Base-by-base conservation (phyloP, 2,797 vertebrate genomes). In the Smutsia temminckii region DNA sequence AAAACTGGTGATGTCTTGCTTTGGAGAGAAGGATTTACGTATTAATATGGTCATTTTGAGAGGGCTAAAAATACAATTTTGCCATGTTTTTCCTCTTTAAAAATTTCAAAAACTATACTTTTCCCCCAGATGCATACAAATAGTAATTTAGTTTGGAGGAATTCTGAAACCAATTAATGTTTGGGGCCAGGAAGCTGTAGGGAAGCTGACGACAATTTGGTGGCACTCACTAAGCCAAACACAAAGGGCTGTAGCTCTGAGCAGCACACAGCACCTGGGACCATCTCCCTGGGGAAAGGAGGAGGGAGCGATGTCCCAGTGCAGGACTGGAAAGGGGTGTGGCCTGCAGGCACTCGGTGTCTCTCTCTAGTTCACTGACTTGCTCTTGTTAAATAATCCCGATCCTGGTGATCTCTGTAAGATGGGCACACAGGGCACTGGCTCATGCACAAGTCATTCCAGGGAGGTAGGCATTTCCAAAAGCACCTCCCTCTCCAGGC, bases 401-500 rank as follows among this genome's bases (percentile, higher is more conserved):
- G 7, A 37, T 21, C 85, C 90, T 91, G 96, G 85, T 8, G 61
- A 69, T 86, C 97, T 97, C 93, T 77, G 96, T 83, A 86, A 96
- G 6, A 81, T 37, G 94, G 85, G 97, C 68, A 86, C 97, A 96
- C 55, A 96, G 71, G 97, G 96, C 95, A 97, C 95, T 93, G 91
- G 91, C 71, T 96, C 97, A 98, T 96, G 97, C 97, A n/a, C 92
- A 93, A 92, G 93, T 77, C 95, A 94, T 94, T 94, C 95, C 81
- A 81, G 97, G 97, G 97, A 96, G 96, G 97, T 53, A 95, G 97
- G 97, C 94, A 95, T 96, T 96, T 97, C 95, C 97, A 46, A 92
- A 96, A 97, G 95, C 95, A 51, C 97, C 97, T 96, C 94, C 84
- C 96, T 97, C 95, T 98, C 96, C 96, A 96, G 95, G 96, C 97